A percentile compares a stretch with the other conserved stretches of the same genome.
Conservation (phyloP, 2,888 invertebrate genomes). For the Metalampra italica region DNA sequence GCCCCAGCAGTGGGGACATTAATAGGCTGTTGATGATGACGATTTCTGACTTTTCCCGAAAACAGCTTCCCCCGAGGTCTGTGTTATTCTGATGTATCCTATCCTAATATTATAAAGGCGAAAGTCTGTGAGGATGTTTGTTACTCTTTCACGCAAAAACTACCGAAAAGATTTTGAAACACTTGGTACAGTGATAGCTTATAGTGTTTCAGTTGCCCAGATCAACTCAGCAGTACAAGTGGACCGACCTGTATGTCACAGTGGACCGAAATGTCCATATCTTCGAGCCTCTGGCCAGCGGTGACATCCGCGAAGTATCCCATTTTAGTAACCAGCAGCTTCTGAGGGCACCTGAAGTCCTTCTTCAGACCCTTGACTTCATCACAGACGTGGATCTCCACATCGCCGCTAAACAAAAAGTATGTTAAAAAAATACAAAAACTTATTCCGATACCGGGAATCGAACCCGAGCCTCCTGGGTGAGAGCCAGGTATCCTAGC, state of each 20-base stretch:
- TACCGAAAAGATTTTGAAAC: no score
- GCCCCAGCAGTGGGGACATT: no score
- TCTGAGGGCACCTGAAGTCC: slow-evolving; percentile 93
- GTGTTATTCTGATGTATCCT: no score
- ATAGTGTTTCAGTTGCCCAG: no score
- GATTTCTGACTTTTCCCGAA: no score
- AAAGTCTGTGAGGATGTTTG: no score
- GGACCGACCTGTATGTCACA: slow-evolving; percentile 96
- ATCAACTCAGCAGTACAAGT: no score
- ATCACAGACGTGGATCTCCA: slow-evolving; percentile 96
- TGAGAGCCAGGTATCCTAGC: slow-evolving; percentile 81
- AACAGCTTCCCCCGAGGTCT: no score
- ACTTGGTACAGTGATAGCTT: no score
- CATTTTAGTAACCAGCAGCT: slow-evolving; percentile 93
- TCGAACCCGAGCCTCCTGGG: slow-evolving; percentile 79
- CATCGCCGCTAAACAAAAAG: slow-evolving; percentile 80
- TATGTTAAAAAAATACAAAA: slow-evolving; percentile 20
- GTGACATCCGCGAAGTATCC: slow-evolving; percentile 96
- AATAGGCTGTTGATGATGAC: no score
- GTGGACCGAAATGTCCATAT: slow-evolving; percentile 98
- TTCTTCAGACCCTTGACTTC: slow-evolving; percentile 93
- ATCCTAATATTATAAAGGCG: no score
- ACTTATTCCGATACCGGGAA: slow-evolving; percentile 77
- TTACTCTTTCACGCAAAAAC: no score
- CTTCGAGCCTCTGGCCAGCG: slow-evolving; percentile 87